phyloP scores from a whole-genome alignment of 2,113 vertebrate species.

The Toxotes chatareus region DNA sequence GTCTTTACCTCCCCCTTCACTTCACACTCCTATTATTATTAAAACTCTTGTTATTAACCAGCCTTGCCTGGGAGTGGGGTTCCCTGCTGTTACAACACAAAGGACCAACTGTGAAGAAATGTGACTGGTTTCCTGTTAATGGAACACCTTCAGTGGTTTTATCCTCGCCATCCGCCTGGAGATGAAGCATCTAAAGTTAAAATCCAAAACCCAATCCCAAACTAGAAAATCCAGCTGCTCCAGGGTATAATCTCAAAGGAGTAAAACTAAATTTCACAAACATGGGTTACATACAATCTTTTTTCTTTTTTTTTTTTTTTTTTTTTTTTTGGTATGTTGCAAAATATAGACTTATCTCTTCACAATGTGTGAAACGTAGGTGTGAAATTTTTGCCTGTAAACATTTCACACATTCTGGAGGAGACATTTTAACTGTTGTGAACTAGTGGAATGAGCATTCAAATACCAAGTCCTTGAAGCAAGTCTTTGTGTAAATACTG shows the following conservation, averaged over 20 bases:
- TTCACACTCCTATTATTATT: conserved; percentile 60
- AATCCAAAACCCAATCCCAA: conserved; percentile 10
- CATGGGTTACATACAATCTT: not conserved
- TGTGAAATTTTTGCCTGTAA: conserved; percentile 21
- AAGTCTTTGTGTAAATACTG: conserved; percentile 23
- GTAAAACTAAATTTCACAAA: not conserved
- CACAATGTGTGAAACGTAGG: conserved; percentile 11
- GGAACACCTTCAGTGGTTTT: conserved; percentile 25
- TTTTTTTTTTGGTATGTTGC: not conserved
- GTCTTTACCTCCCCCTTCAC: conserved; percentile 22
- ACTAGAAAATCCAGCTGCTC: conserved; percentile 9
- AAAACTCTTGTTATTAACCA: conserved; percentile 57
- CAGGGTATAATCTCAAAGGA: not conserved
- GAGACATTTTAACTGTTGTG: conserved; percentile 10
- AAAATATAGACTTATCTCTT: not conserved
- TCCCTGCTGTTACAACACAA: conserved; percentile 63
- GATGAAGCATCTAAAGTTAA: conserved; percentile 4
- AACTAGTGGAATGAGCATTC: conserved; percentile 6
- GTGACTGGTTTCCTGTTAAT: conserved; percentile 39
- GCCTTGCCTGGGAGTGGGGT: conserved; percentile 7
- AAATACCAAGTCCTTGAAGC: conserved; percentile 3
- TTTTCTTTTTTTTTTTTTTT: too few species aligned
- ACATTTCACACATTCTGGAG: conserved; percentile 35
- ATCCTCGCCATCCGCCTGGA: not conserved
- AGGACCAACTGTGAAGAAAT: conserved; percentile 41